These are phyloP conservation scores for Spilosoma lubricipeda DNA, from an alignment of 2,888 invertebrate genomes.

Conservation along the genomic window DNA sequence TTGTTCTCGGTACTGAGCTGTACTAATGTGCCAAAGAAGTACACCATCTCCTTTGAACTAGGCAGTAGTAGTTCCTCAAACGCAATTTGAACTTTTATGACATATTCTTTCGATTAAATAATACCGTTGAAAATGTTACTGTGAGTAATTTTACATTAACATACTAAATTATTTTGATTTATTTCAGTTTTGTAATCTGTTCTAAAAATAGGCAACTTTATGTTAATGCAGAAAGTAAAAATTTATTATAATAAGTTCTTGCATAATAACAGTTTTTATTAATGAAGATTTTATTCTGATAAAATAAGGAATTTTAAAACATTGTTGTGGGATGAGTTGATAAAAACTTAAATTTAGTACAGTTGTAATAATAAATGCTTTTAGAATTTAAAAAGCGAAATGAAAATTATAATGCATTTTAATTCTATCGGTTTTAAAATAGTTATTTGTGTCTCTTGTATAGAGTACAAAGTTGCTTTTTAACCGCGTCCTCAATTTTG, in stretches of 20 bases:
- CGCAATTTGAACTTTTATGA: neutral
- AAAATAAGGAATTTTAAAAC: neutral
- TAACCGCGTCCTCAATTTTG: no score
- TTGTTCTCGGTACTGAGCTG: neutral
- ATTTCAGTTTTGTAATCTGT: neutral
- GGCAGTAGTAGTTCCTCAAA: neutral
- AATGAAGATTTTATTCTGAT: neutral
- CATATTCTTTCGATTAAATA: neutral
- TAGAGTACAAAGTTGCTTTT: no score
- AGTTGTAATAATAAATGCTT: no score
- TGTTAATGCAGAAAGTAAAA: neutral
- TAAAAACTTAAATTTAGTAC: no score
- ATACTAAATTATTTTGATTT: neutral
- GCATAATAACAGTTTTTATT: neutral
- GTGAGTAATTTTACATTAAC: no score
- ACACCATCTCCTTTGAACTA: neutral
- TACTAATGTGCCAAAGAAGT: neutral
- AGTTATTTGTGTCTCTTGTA: no score
- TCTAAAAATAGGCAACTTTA: neutral
- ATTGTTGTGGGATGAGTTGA: no score
- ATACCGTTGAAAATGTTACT: neutral
- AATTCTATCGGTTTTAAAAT: no score
- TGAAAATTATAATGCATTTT: no score
- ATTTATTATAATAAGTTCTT: neutral
- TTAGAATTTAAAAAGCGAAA: no score